These are phyloP conservation scores for Cacoxenus indagator DNA, from an alignment of 2,888 invertebrate species.

Conservation along the genomic window DNA sequence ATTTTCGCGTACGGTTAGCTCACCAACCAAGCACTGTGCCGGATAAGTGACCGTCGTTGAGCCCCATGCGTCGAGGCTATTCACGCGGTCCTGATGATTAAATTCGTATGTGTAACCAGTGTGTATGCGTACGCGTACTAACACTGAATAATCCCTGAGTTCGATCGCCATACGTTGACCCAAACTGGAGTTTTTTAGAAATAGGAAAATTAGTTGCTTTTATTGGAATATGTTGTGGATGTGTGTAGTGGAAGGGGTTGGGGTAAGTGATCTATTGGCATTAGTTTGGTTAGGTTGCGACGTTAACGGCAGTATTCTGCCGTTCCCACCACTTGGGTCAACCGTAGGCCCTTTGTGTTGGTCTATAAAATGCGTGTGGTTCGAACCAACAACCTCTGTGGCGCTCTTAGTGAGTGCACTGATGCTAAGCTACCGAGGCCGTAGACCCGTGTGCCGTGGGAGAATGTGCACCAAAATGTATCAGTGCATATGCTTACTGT, in stretches of 20 bases:
- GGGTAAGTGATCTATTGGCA: no score
- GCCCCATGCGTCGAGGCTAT: conserved; percentile 82
- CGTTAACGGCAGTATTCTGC: no score
- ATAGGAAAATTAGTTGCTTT: background rate
- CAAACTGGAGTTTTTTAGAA: conserved; percentile 48
- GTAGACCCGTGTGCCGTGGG: no score
- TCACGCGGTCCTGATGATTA: conserved; percentile 75
- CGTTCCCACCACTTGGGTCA: no score
- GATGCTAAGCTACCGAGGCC: no score
- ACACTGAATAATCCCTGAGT: conserved; percentile 76
- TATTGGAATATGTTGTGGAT: background rate
- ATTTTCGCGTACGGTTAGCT: conserved; percentile 63
- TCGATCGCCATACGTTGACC: conserved; percentile 81
- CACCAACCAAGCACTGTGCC: conserved; percentile 59
- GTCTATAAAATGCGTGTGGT: no score
- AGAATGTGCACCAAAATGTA: no score
- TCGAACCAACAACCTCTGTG: no score
- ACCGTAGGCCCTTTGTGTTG: no score
- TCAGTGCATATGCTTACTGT: conserved; percentile 57
- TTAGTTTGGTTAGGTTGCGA: no score
- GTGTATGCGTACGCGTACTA: conserved; percentile 81
- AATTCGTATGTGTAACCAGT: conserved; percentile 78
- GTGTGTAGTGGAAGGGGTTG: no score
- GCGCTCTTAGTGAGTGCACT: no score
- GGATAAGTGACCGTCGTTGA: conserved; percentile 77